Base-by-base conservation (phyloP, 2,888 invertebrate species). In the Nipponacmea schrenckii region DNA sequence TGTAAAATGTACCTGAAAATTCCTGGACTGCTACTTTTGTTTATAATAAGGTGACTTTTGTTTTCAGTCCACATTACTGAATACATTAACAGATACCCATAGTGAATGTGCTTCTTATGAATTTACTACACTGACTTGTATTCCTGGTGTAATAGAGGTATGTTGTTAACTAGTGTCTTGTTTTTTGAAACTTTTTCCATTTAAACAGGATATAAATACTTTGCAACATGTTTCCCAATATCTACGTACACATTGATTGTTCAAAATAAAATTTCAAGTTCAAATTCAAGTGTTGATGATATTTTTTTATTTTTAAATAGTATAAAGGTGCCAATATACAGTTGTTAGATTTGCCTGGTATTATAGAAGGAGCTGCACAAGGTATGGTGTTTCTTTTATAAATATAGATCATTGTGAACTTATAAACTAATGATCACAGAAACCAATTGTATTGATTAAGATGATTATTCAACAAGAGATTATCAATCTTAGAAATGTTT, bases 311-410 rank as follows among this genome's bases (percentile, higher is more conserved):
- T 27, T 83, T 84, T 68, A n/a, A n/a, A n/a, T 83, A 91, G 88
- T 97, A 99, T 89, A 95, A 97, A 87, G 99, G 98, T 64, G 99
- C 99, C 50, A 97, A 97, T 87, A 98, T 99, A 88, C 99, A 99
- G 89, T 91, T 99, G 77, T 92, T 99, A 0, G 99, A 99, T 92
- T 92, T 99, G 88, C 99, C 99, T 72, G 99, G 99, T 87, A 99
- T 99, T 88, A 99, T 99, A 89, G 99, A 99, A 91, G 99, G 99
- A 73, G 99, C 99, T 77, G 94, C 98, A 1, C 98, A 96, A 88
- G 92, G 92, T 87, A 87, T 84, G 78, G 86, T 81, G 31, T 10
- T 62, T 2, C 45, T 62, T 27, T 56, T 3, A 44, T 3, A 31
- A 3, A 31, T 5, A 5, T 31, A 31, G 3, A 31, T 39, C 10